A percentile compares a stretch with the other conserved stretches of the same genome.
These are phyloP conservation scores for Manduca sexta DNA, from an alignment of 1,140 invertebrate genomes.

Conservation along the genomic window DNA sequence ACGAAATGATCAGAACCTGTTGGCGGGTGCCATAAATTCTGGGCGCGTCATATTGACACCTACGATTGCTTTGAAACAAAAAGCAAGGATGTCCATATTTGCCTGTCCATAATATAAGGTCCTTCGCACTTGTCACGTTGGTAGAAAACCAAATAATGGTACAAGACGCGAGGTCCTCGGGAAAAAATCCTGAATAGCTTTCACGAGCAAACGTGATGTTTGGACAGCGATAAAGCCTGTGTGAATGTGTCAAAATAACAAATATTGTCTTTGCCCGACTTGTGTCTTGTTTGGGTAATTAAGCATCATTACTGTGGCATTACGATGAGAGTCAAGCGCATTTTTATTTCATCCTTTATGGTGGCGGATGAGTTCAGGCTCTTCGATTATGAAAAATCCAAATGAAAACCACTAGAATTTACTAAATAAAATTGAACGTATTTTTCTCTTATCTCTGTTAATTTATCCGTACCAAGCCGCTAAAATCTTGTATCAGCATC, in stretches of 20 bases:
- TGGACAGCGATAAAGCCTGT: constrained; percentile 66
- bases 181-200: constrained; percentile 64
- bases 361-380: neutral
- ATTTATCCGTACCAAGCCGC: too few species aligned
- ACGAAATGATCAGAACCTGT: constrained; percentile 9
- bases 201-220: constrained; percentile 66
- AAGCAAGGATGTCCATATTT: constrained; percentile 49
- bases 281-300: constrained; percentile 43
- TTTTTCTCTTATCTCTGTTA: too few species aligned
- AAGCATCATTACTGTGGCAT: constrained; percentile 20
- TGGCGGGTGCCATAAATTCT: constrained; percentile 23
- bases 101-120: constrained; percentile 48
- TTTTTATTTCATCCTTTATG: neutral
- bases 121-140: constrained; percentile 66
- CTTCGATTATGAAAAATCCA: too few species aligned
- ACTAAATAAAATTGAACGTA: too few species aligned
- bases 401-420: too few species aligned
- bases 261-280: constrained; percentile 57
- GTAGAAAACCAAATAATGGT: constrained; percentile 59
- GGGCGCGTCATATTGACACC: constrained; percentile 18
- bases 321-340: constrained; percentile 1
- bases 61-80: constrained; percentile 24
- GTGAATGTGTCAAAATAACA: constrained; percentile 72
- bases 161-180: constrained; percentile 30
- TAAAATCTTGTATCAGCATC: neutral